Percentiles rank a stretch among this genome's conserved stretches.
Conservation (phyloP, 2,888 invertebrate genomes). For the Hyles lineata region DNA sequence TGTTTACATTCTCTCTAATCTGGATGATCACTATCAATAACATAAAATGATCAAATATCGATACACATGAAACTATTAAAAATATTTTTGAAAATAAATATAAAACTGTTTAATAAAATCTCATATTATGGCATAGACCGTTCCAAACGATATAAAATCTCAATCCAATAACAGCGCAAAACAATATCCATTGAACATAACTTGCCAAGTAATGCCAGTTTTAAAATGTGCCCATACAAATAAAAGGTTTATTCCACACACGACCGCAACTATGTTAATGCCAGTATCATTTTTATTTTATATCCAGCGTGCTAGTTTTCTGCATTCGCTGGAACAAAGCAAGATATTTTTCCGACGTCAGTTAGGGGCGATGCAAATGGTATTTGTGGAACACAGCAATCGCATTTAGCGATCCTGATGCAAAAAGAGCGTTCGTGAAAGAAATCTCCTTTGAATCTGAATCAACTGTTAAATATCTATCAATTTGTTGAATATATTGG, state of each 20-base stretch:
- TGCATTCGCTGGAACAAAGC: constrained; percentile 13
- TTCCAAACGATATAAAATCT: constrained; percentile 4
- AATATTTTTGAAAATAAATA: too few species aligned
- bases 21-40: too few species aligned
- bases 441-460: constrained; percentile 21
- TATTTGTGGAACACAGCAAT: constrained; percentile 25
- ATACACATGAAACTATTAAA: too few species aligned
- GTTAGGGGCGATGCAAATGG: constrained; percentile 19
- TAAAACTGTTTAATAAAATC: background rate
- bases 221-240: constrained; percentile 13
- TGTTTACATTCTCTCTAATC: too few species aligned
- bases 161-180: background rate
- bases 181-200: constrained; percentile 1
- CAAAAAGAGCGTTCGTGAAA: constrained; percentile 22
- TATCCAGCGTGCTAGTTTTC: constrained; percentile 12
- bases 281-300: constrained; percentile 6
- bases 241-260: constrained; percentile 9
- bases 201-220: constrained; percentile 1
- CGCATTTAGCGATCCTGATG: constrained; percentile 22
- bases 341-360: constrained; percentile 15
- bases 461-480: constrained; percentile 23
- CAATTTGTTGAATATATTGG: constrained; percentile 17
- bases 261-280: constrained; percentile 8
- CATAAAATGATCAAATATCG: too few species aligned
- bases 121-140: background rate